phyloP scores from a whole-genome alignment of 2,888 invertebrate genomes.

The Melieria picta region DNA sequence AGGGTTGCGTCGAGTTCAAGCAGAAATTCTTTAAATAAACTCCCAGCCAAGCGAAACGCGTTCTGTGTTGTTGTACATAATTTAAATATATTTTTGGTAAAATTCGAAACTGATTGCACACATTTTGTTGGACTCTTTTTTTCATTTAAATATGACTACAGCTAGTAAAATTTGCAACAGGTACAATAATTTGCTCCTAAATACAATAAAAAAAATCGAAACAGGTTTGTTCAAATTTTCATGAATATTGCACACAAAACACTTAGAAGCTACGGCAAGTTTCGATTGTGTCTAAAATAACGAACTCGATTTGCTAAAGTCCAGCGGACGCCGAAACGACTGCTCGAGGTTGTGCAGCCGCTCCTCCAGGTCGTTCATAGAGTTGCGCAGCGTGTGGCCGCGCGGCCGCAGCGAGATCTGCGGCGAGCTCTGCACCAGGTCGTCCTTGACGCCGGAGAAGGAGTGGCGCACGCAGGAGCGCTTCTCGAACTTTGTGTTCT shows the following conservation, averaged over 20 bases:
- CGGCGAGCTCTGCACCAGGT: slow-evolving; percentile 63
- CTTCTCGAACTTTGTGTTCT: slow-evolving; percentile 61
- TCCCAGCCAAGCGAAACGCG: neutral
- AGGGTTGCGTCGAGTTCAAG: slow-evolving; percentile 70
- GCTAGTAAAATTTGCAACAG: slow-evolving; percentile 15
- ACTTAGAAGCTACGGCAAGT: neutral
- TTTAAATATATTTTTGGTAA: slow-evolving; percentile 8
- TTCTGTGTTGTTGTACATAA: slow-evolving; percentile 5
- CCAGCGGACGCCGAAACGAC: slow-evolving; percentile 61
- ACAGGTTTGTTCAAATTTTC: neutral
- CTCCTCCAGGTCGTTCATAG: slow-evolving; percentile 65
- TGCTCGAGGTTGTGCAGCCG: slow-evolving; percentile 64
- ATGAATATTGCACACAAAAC: slow-evolving; percentile 26
- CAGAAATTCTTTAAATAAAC: slow-evolving; percentile 61
- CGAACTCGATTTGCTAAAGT: slow-evolving; percentile 58
- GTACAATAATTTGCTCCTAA: slow-evolving; percentile 25
- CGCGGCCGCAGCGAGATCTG: slow-evolving; percentile 61
- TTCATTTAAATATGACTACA: slow-evolving; percentile 9
- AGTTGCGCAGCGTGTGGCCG: slow-evolving; percentile 62
- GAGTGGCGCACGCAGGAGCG: slow-evolving; percentile 62
- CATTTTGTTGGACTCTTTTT: slow-evolving; percentile 17
- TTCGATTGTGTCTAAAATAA: slow-evolving; percentile 16
- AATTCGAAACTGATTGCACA: neutral
- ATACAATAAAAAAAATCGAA: slow-evolving; percentile 16
- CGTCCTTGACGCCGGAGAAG: slow-evolving; percentile 65